Evolutionary conservation across 1,140 invertebrate species (phyloP), one percentile per base, ranked within the genome.

Genomic region (Hyles euphorbiae): DNA sequence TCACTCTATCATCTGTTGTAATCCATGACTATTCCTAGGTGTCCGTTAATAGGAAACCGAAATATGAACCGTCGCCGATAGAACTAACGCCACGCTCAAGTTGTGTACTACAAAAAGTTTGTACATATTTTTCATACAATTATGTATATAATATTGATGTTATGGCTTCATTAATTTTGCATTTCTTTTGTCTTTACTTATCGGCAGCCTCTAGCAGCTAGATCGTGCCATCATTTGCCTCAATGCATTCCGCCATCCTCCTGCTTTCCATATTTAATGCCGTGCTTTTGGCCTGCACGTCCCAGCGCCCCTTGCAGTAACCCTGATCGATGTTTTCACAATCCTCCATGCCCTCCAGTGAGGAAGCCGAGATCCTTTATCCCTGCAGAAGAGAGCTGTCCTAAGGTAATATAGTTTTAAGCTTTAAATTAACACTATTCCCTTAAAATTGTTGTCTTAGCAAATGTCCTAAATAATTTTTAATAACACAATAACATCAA

Each of bases 211-310:
- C 34, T 78, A 55, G 70, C 74, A 55, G 76, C 79, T 5, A 69
- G 82, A 6, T 65, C 74, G 9, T 87, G 84, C 63, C 68, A 74
- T 53, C 84, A 87, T 56, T 33, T 63, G 4, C 84, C 84, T 0
- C 72, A 58, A 5, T 87, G 84, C 56, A 36, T 77, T 0, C 82
- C 82, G 0, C 82, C 84, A 1, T 78, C 80, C 0, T 70, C 76
- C 0, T 80, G 78, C 56, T 87, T 83, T 47, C 84, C 84, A 0
- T 84, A 81, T 58, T 60, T 87, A 12, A 83, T 84, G 81, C 84
- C 82, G 3, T 87, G 84, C 55, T 87, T 65, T 68, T 86, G 83
- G 83, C 85, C 83, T 0, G 67, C 78, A 0, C 54, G 81, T 5
- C 67, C 80, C 0, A 73, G 74, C 2, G 85, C 85, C 1, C 85